Evolutionary conservation across 2,113 vertebrate species (phyloP), one percentile per base, ranked within the genome.

Genomic region (Rhynchopsitta pachyrhyncha): DNA sequence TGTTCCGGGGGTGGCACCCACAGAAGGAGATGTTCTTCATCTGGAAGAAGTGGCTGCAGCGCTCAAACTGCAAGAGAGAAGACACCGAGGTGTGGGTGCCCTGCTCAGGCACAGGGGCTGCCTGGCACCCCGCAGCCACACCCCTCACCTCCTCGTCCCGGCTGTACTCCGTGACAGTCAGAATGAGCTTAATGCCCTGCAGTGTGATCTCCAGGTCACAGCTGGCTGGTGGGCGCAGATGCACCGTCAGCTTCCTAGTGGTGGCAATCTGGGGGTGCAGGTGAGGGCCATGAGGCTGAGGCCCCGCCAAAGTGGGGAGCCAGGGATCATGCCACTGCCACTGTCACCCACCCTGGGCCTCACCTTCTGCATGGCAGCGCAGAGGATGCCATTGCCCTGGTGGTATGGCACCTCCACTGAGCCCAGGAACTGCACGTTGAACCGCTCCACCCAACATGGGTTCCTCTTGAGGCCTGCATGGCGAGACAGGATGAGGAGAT

Each of bases 11-110:
- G 90, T 99, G 99, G 92, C 99, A 99, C 64, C 99, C 99, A 1
- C 99, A 99, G 98, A 99, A 99, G 1, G 99, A 99, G 94, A 99
- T 99, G 97, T 99, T 99, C 97, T 99, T 99, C 99, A 99, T 99
- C 98, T 99, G 99, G 97, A 99, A 99, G 98, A 99, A 99, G 97
- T 99, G 99, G 97, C 99, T 99, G 97, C 99, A 99, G 90, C 98
- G 98, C 97, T 99, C 99, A 71, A 98, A 98, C 99, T 99, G 92
- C 33, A 90, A 64, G 35, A 67, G 47, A 59, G 46, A 68, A n/a
- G n/a, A 7, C 10, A 1, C 11, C 1, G 3, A 13, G 28, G n/a
- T 11, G n/a, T 37, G 44, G 57, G 57, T 9, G 20, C 57, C 57
- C 57, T 59, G 57, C 22, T n/a, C 33, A 22, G 57, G 57, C 33